Evolutionary conservation across 1,140 invertebrate species (phyloP), one percentile per base, ranked within the genome.

Genomic region (Cylas formicarius): DNA sequence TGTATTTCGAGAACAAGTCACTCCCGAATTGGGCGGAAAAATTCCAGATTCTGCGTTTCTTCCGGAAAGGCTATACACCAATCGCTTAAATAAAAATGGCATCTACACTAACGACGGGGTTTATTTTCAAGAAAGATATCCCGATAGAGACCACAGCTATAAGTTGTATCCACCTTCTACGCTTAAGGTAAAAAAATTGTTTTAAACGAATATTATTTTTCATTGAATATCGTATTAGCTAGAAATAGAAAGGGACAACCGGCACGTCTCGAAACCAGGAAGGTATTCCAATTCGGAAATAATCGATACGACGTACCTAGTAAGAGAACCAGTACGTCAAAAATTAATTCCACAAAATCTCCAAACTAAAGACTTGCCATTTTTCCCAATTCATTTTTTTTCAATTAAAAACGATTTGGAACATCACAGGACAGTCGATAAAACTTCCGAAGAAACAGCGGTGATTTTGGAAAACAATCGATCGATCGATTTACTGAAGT

Each of bases 11-110:
- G 77, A 81, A 50, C 73, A 80, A 57, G 71, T 81, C 10, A 49
- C 77, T 17, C 77, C 78, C 11, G 69, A 74, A 42, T 60, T 70
- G 8, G 78, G 77, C 23, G 78, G 77, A 3, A 78, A 77, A 63
- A 78, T 81, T 45, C 78, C 78, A 0, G 77, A 80, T 39, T 73
- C 75, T 34, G 77, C 78, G 13, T 80, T 80, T 48, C 66, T 67
- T 37, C 67, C 71, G 0, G 76, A 80, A 60, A 71, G 78, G 13
- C 60, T 81, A 13, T 70, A 71, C 11, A 53, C 79, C 18, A 81
- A 81, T 59, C 70, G 71, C 17, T 58, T 80, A 9, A 78, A 79
- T 56, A 76, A 78, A 56, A 74, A 78, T 56, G 78, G 78, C 8
- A 75, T 80, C 17, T 66, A 74, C 0, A 58, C 77, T 17, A 73